phyloP scores from a whole-genome alignment of 2,113 vertebrate species.

The Callospermophilus lateralis region DNA sequence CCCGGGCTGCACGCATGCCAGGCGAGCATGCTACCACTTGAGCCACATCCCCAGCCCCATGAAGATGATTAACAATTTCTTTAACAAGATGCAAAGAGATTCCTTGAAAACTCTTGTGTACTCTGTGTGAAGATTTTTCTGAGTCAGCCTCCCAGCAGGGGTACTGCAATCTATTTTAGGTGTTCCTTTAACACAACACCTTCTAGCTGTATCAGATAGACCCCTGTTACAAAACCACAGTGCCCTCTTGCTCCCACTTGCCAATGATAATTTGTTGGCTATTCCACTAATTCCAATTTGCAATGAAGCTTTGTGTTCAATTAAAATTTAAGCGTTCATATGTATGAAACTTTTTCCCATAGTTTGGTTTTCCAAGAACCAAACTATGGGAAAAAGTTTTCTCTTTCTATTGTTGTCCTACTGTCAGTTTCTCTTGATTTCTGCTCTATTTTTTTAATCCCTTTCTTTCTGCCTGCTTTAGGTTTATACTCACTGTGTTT shows the following conservation, averaged over 20 bases:
- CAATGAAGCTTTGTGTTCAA: background rate
- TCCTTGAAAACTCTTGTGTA: background rate
- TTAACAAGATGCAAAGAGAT: background rate
- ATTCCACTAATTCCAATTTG: background rate
- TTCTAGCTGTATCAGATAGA: background rate
- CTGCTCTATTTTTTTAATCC: background rate
- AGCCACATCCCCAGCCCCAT: too few species aligned
- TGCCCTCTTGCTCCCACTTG: background rate
- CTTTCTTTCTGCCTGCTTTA: background rate
- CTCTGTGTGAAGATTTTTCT: background rate
- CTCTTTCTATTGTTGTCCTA: background rate
- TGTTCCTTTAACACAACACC: background rate
- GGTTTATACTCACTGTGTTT: background rate
- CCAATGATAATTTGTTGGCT: background rate
- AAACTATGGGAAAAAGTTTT: background rate
- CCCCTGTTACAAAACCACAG: background rate
- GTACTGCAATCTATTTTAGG: background rate
- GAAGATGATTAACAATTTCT: background rate
- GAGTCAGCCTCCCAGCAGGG: background rate
- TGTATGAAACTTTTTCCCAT: background rate
- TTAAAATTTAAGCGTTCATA: background rate
- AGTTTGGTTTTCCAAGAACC: constrained; percentile 29
- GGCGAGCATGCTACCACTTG: too few species aligned
- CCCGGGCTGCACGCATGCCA: too few species aligned
- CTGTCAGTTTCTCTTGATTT: constrained; percentile 11